phyloP scores from a whole-genome alignment of 2,888 invertebrate genomes.

The Ectobius pallidus region DNA sequence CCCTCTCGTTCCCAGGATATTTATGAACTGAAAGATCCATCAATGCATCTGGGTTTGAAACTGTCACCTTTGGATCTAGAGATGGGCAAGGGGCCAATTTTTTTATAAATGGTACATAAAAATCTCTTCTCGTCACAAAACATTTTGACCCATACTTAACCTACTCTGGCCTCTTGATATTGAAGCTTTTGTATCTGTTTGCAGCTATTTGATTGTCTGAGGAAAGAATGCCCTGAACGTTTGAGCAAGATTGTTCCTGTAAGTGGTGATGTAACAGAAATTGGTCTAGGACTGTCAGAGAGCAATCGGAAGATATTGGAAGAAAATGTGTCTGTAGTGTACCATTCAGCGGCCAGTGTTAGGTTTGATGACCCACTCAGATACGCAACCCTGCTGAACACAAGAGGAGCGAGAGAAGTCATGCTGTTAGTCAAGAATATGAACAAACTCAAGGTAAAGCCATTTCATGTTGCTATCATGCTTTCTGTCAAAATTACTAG shows the following conservation, averaged over 20 bases:
- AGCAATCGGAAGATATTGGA: background rate
- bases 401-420: background rate
- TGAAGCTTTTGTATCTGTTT: too few relatives aligned
- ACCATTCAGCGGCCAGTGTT: background rate
- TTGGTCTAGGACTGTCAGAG: background rate
- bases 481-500: too few relatives aligned
- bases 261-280: background rate
- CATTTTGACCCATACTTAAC: too few relatives aligned
- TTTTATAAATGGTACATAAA: too few relatives aligned
- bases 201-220: background rate
- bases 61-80: too few relatives aligned
- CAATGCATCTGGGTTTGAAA: too few relatives aligned
- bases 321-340: background rate
- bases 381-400: background rate
- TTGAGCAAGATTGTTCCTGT: background rate
- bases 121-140: too few relatives aligned
- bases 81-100: too few relatives aligned
- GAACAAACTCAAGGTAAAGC: constrained; percentile 3
- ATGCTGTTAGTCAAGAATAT: background rate
- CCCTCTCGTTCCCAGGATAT: too few relatives aligned
- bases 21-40: too few relatives aligned
- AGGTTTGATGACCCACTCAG: background rate
- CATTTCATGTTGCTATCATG: too few relatives aligned
- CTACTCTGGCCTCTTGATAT: too few relatives aligned
- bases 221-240: background rate